These are phyloP conservation scores for Eristalis intricaria DNA, from an alignment of 2,888 invertebrate genomes.

Conservation along the genomic window DNA sequence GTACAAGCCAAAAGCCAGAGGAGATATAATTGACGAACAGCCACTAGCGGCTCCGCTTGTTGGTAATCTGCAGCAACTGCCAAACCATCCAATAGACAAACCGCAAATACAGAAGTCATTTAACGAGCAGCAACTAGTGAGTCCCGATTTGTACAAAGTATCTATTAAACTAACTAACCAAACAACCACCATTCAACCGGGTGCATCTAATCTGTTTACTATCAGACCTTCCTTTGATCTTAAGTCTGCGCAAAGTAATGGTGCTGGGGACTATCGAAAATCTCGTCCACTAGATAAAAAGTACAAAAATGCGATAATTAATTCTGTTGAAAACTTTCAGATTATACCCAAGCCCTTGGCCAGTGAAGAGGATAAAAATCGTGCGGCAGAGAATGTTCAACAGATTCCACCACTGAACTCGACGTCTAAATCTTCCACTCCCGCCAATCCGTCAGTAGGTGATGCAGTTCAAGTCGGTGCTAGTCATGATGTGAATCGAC, in stretches of 20 bases:
- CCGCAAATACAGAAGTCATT: slow-evolving; percentile 78
- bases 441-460: slow-evolving; percentile 62
- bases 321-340: slow-evolving; percentile 82
- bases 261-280: slow-evolving; percentile 40
- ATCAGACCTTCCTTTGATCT: slow-evolving; percentile 40
- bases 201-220: slow-evolving; percentile 49
- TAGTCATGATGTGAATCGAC: slow-evolving; percentile 56
- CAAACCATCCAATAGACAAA: slow-evolving; percentile 73
- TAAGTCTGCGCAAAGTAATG: slow-evolving; percentile 37
- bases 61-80: slow-evolving; percentile 34
- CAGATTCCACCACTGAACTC: slow-evolving; percentile 76
- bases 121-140: slow-evolving; percentile 80
- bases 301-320: slow-evolving; percentile 76
- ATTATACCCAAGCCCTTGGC: slow-evolving; percentile 78
- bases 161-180: slow-evolving; percentile 78
- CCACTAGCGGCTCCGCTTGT: slow-evolving; percentile 30
- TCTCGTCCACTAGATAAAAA: slow-evolving; percentile 50
- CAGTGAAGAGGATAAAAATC: slow-evolving; percentile 74
- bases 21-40: slow-evolving; percentile 27
- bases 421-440: slow-evolving; percentile 75
- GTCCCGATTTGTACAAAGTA: slow-evolving; percentile 81
- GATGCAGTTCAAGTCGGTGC: slow-evolving; percentile 49
- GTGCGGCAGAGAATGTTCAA: slow-evolving; percentile 71
- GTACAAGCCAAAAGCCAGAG: slow-evolving; percentile 63
- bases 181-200: slow-evolving; percentile 61